These are phyloP conservation scores for Lepus timidus DNA, from an alignment of 2,113 vertebrate genomes.

Conservation along the genomic window DNA sequence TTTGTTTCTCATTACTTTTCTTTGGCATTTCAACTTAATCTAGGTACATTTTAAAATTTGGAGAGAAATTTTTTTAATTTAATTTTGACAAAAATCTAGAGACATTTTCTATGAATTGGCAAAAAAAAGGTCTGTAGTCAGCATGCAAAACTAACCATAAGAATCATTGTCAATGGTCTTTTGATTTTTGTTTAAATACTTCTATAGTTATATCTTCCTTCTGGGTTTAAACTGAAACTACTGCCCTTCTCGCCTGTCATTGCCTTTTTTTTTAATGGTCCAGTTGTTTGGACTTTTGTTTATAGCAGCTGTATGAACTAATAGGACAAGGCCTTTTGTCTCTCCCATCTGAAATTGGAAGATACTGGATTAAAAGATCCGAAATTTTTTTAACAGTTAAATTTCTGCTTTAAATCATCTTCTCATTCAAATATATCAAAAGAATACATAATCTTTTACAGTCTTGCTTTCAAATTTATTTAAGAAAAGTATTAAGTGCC, in stretches of 20 bases:
- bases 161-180: conserved; percentile 20
- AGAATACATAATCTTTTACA: not conserved
- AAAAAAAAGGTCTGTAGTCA: not conserved
- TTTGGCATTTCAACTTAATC: conserved; percentile 4
- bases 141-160: conserved; percentile 11
- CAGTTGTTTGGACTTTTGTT: conserved; percentile 34
- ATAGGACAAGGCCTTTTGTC: not conserved
- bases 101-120: conserved; percentile 16
- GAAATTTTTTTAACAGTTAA: conserved; percentile 1
- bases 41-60: conserved; percentile 17
- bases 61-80: not conserved
- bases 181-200: not conserved
- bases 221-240: conserved; percentile 42
- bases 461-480: conserved; percentile 3
- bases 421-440: conserved; percentile 13
- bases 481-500: not conserved
- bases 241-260: not conserved
- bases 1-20: conserved; percentile 42
- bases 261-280: conserved; percentile 16
- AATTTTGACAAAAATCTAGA: conserved; percentile 60
- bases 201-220: not conserved
- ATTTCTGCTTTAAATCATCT: conserved; percentile 46
- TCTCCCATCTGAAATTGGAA: conserved; percentile 26
- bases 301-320: conserved; percentile 12
- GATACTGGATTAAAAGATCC: conserved; percentile 28